Base-by-base conservation (phyloP, 2,797 vertebrate species). In the Trematomus bernacchii region DNA sequence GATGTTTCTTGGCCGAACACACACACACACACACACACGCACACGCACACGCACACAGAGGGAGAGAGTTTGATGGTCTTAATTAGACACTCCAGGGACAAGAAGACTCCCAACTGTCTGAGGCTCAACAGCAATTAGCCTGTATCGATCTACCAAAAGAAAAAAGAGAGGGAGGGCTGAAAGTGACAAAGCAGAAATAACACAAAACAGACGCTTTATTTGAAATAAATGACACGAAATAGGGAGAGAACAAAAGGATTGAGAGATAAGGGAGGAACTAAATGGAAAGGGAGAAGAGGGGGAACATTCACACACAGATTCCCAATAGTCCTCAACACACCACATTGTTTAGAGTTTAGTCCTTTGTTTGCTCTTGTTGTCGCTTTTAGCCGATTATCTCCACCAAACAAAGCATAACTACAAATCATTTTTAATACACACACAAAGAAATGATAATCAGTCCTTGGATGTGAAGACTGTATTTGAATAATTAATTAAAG, bases 61-160 rank as follows among this genome's bases (percentile, higher is more conserved):
- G 14, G 8, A 62, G 52, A 55, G 42, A 61, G 60, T 84, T 54
- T 79, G 87, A 82, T 33, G 3, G 65, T 59, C 62, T 82, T 88
- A 86, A 90, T 89, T 88, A 83, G 80, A 40, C 63, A 74, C 87
- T 86, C 66, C 30, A 59, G 77, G 78, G 76, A 79, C 75, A 86
- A 73, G 69, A 65, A 57, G 73, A 81, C 30, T 63, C 76, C 77
- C 42, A 58, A 74, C 65, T 79, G 79, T 83, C 76, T 82, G 64
- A 82, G 72, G 70, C 58, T 60, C 63, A 15, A 42, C 54, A 85
- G 84, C 86, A 85, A 89, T 88, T 89, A 90, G 82, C 65, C 76
- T 47, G 14, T 83, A 91, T 86, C 19, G 85, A 90, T 92, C 81
- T 23, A 44, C 63, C 27, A 62, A 33, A 27, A 27, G 27, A 57